These are phyloP conservation scores for Rotaria macrura DNA, from an alignment of 2,888 invertebrate genomes.

Conservation along the genomic window DNA sequence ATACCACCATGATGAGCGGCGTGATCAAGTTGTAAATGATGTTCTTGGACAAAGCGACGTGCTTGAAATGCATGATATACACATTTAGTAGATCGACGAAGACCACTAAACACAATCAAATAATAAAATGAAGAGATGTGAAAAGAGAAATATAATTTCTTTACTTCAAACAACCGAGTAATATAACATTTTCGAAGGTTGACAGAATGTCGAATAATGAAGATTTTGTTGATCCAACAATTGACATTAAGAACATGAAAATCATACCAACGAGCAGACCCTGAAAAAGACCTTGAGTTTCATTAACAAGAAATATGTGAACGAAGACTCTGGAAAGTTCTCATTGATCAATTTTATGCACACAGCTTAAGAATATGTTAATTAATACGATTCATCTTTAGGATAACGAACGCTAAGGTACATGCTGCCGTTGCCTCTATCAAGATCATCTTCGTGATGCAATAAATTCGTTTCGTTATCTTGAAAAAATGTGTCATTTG, in stretches of 20 bases:
- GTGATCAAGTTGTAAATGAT: neutral
- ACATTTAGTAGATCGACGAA: neutral
- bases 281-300: neutral
- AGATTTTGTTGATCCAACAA: neutral
- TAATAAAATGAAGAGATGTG: neutral
- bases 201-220: neutral
- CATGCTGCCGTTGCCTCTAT: too few species aligned
- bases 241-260: neutral
- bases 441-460: too few species aligned
- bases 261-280: neutral
- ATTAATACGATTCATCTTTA: too few species aligned
- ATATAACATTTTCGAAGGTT: neutral
- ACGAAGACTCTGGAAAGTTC: too few species aligned
- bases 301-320: too few species aligned
- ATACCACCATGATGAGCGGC: neutral
- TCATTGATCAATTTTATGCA: too few species aligned
- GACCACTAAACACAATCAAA: neutral
- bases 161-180: neutral
- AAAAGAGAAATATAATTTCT: neutral
- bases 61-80: neutral
- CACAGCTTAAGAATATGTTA: too few species aligned
- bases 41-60: neutral
- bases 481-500: too few species aligned
- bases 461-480: too few species aligned
- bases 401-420: too few species aligned